phyloP scores from a whole-genome alignment of 2,113 vertebrate genomes.

The Vireo altiloquus region DNA sequence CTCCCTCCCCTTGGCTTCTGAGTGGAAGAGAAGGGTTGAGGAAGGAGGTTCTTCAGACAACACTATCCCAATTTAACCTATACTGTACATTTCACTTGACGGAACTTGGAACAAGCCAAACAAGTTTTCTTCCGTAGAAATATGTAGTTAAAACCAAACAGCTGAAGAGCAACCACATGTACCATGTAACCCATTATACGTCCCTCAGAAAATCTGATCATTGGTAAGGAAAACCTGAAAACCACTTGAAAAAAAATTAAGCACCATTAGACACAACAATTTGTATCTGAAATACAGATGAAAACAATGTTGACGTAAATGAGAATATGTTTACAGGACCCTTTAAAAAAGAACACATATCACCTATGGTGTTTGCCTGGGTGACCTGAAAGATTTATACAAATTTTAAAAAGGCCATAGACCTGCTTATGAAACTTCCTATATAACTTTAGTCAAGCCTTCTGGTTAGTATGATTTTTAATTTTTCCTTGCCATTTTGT shows the following conservation, averaged over 20 bases:
- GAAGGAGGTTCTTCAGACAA: not conserved
- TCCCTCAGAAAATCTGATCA: not conserved
- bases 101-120: not conserved
- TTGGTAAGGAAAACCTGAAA: not conserved
- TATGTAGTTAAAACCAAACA: not conserved
- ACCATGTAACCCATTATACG: not conserved
- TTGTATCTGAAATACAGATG: not conserved
- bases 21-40: not conserved
- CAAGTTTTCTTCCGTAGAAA: not conserved
- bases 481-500: not conserved
- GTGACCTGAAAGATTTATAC: not conserved
- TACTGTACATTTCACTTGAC: not conserved
- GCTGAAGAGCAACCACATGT: not conserved
- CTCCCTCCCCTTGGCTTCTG: not conserved
- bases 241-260: not conserved
- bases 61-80: not conserved
- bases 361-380: rapidly evolving
- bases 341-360: not conserved
- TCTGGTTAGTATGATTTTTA: not conserved
- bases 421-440: not conserved
- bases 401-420: not conserved
- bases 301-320: not conserved
- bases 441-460: not conserved
- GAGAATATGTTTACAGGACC: not conserved
- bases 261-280: not conserved